Conservation (phyloP, 2,888 invertebrate species). For the Tipula vernalis region DNA sequence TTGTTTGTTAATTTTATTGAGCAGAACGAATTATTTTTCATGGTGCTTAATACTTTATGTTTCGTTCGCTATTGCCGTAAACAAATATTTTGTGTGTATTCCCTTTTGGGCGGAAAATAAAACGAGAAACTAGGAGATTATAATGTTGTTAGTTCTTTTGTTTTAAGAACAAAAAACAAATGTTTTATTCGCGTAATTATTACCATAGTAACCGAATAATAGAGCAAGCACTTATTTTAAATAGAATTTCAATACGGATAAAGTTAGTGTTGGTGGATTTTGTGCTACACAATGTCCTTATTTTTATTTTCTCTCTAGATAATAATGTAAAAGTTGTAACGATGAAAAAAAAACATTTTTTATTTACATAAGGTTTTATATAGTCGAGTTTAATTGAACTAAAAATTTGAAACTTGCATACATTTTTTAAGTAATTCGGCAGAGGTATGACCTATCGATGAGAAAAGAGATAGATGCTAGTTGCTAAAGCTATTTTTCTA, state of each 20-base stretch:
- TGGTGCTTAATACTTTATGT: not conserved
- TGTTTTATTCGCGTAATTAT: not conserved
- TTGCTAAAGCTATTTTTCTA: no score
- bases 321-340: no score
- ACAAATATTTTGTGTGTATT: not conserved
- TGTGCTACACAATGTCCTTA: not conserved
- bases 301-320: no score
- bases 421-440: no score
- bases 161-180: not conserved
- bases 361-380: no score
- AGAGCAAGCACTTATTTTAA: not conserved
- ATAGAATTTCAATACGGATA: not conserved
- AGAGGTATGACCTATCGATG: no score
- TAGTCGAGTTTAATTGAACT: no score
- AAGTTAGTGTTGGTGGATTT: not conserved
- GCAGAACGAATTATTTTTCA: not conserved
- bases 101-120: not conserved
- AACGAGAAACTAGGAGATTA: not conserved
- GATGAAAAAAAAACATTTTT: no score
- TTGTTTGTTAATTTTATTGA: not conserved
- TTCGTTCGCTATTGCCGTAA: not conserved
- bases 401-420: no score
- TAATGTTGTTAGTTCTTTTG: not conserved
- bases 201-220: not conserved
- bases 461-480: no score